Evolutionary conservation across 2,113 vertebrate genomes (phyloP), one percentile per base, ranked within the genome.

Genomic region (Tragelaphus buxtoni): DNA sequence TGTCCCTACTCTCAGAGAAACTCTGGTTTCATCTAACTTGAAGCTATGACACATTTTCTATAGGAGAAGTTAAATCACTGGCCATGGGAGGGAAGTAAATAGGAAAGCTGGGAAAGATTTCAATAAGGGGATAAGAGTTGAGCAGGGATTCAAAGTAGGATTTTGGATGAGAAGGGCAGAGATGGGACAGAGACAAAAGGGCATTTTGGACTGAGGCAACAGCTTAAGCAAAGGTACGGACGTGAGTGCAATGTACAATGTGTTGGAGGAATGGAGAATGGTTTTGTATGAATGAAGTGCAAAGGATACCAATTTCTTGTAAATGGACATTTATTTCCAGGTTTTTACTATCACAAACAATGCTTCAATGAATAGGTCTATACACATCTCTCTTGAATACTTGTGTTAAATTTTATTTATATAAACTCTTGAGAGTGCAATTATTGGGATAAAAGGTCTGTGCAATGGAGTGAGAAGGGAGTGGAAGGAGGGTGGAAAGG

Each of bases 21-120:
- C 92, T 96, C 24, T 5, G 55, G 84, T 89, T 95, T 96, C 74
- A 55, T 14, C 42, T 89, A 88, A 91, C 55, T 95, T 83, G 56
- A 94, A 85, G 77, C 42, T 65, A 49, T 60, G 39, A 58, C 20
- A 94, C 56, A 60, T 51, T 18, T 79, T 77, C 49, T 88, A 35
- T 7, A 77, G 17, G 28, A 88, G 63, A 77, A 20, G 72, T 51
- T 81, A 76, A 85, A 95, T 28, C 2, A 35, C 7, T 58, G 47
- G n/a, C 79, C 39, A 63, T 5, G 90, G 42, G 58, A 74, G 24
- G 51, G 35, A 94, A 88, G 35, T 53, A 90, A 96, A 72, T 65
- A 91, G 91, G 94, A 35, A 72, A 65, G 18, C 42, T 18, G 16
- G 39, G 24, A 74, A 91, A 88, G 76, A 49, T 45, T 90, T 82